Base-by-base conservation (phyloP, 1,140 invertebrate genomes). In the Propsilocerus akamusi region DNA sequence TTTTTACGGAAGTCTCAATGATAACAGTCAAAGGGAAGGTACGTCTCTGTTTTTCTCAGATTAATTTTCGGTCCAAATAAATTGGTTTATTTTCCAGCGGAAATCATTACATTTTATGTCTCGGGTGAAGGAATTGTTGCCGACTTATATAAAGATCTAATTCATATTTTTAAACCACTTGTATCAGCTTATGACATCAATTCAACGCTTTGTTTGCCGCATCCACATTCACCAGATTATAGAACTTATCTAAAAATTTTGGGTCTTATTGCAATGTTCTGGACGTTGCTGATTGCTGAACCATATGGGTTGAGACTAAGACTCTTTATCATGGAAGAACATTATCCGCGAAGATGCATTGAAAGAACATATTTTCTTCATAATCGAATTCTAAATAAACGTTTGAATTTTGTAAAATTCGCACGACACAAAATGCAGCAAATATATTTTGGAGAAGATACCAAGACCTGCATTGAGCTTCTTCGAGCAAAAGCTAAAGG, bases 241-340 rank as follows among this genome's bases (percentile, higher is more conserved):
- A 60, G 73, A 37, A 58, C 70, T 32, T 86, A 85, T 53, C 63
- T 66, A 2, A 74, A 78, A 55, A 84, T 86, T 28, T 72, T 62
- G 4, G 56, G 68, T 0, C 54, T 84, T 1, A 68, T 78, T 26
- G 32, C 71, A 0, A 53, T 84, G 4, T 75, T 76, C 26, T 78
- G 84, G 73, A 65, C 86, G 20, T 68, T 88, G 50, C 67, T 80
- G 0, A 51, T 88, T 4, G 70, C 78, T 10, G 83, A 92, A 65
- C 83, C 87, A 0, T 91, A 89, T 54, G 80, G 78, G 1, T 61
- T 88, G 1, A 73, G 89, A 7, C 58, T 86, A 1, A 72, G 86
- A 17, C 81, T 86, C 52, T 59, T 78, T 0, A 76, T 91, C 0
- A 82, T 88, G 73, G 73, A 72, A 2, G 71, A 72, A 30, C 87